Percentiles rank a stretch among this genome's conserved stretches.
Evolutionary conservation across 2,113 vertebrate species (phyloP).

Genomic region (Platichthys stellatus): DNA sequence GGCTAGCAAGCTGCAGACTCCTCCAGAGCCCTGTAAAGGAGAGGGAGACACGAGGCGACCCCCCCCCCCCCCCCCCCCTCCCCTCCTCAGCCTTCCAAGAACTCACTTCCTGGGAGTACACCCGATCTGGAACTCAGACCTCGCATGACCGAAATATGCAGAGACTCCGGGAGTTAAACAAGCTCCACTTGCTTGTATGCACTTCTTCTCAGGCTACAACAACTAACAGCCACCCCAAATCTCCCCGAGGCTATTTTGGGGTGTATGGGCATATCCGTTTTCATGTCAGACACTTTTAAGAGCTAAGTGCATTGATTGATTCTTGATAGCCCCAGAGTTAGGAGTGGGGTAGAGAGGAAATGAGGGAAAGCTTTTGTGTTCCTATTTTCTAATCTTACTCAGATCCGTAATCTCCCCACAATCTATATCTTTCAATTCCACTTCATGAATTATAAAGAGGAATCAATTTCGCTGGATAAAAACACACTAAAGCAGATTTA

Average conservation of each 20-base stretch:
- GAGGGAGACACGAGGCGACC: slow-evolving; percentile 22
- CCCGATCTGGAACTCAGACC: slow-evolving; percentile 49
- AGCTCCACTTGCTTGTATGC: slow-evolving; percentile 5
- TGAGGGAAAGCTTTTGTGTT: slow-evolving; percentile 73
- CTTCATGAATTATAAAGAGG: slow-evolving; percentile 76
- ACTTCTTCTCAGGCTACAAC: slow-evolving; percentile 21
- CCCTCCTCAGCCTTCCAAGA: slow-evolving; percentile 13
- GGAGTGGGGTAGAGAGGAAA: slow-evolving; percentile 52
- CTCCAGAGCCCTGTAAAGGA: slow-evolving; percentile 41
- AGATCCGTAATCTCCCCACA: slow-evolving; percentile 70
- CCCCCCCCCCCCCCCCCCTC: slow-evolving; percentile 6
- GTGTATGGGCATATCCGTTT: slow-evolving; percentile 66
- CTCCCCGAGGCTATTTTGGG: slow-evolving; percentile 73
- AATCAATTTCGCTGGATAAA: slow-evolving; percentile 74
- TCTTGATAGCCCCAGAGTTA: slow-evolving; percentile 76
- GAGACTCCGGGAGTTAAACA: slow-evolving; percentile 1
- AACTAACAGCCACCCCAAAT: slow-evolving; percentile 41
- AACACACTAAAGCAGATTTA: slow-evolving; percentile 68
- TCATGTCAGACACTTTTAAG: slow-evolving; percentile 77
- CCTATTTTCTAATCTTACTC: slow-evolving; percentile 75
- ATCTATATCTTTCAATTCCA: slow-evolving; percentile 73
- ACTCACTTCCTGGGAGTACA: slow-evolving; percentile 56
- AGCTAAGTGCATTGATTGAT: slow-evolving; percentile 82
- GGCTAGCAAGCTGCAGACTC: slow-evolving; percentile 11
- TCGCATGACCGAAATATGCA: slow-evolving; percentile 35